Evolutionary conservation across 2,888 invertebrate species (phyloP), one percentile per base, ranked within the genome.

Genomic region (Heteromyza rotundicornis): DNA sequence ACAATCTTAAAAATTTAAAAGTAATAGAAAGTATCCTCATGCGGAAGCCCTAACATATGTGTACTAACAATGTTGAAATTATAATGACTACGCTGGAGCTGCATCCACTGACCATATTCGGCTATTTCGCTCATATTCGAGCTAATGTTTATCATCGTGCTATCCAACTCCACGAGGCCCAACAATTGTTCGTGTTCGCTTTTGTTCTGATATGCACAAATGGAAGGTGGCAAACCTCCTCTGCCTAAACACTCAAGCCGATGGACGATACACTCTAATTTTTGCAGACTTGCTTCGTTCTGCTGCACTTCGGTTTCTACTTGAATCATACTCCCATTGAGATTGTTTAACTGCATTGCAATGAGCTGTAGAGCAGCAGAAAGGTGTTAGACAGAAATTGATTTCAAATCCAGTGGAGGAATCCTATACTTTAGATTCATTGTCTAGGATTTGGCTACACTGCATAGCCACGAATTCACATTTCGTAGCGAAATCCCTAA

Each of bases 401-500:
- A 5, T 32, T 5, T n/a, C n/a, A n/a, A n/a, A n/a, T n/a, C n/a
- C n/a, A n/a, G n/a, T n/a, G 40, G 40, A 7, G n/a, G n/a, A 40
- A 32, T 32, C 32, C 7, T 32, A n/a, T n/a, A n/a, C n/a, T n/a
- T n/a, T 32, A 8, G 32, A 1, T 19, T 40, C 56, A 22, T 40
- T 56, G 10, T 40, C 32, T n/a, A 40, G 10, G 1, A 67, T 53
- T 32, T 27, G 17, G 2, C 54, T 16, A 47, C 74, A 72, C 7
- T 68, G 70, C 8, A 70, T 70, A 2, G 23, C 62, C 3, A 70
- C 16, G 19, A 69, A 72, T 3, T 60, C 8, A 22, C 64, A 14
- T 58, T 77, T 72, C 1, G 2, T 58, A 1, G 66, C 40, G 44
- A 76, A 77, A 14, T 73, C 69, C 0, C 19, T 16, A 12, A 51